A percentile compares a stretch with the other conserved stretches of the same genome.
phyloP scores from a whole-genome alignment of 2,113 vertebrate genomes.

The Spea bombifrons region DNA sequence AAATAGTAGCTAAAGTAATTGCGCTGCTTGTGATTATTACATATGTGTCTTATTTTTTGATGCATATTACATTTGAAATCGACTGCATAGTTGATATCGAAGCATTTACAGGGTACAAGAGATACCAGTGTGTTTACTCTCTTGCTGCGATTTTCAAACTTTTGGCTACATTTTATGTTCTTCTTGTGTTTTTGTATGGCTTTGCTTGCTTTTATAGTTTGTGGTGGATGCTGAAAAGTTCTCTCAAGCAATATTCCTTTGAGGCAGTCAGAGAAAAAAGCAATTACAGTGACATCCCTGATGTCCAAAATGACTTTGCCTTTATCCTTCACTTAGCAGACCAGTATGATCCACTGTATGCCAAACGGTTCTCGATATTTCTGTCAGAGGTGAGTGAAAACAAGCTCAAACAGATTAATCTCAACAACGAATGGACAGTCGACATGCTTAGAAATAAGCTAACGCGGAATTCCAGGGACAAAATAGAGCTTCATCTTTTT shows the following conservation, averaged over 20 bases:
- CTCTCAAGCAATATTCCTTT: conserved; percentile 80
- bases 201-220: conserved; percentile 76
- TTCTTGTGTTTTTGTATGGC: conserved; percentile 73
- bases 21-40: conserved; percentile 70
- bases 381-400: conserved; percentile 77
- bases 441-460: conserved; percentile 75
- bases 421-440: conserved; percentile 75
- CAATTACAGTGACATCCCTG: conserved; percentile 78
- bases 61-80: conserved; percentile 72
- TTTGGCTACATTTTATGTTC: conserved; percentile 73
- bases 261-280: conserved; percentile 76
- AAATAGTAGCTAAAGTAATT: conserved; percentile 78
- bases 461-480: conserved; percentile 70
- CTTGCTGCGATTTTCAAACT: conserved; percentile 77
- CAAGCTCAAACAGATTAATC: conserved; percentile 76
- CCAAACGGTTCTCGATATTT: conserved; percentile 80
- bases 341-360: conserved; percentile 78
- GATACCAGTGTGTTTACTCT: conserved; percentile 77
- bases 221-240: conserved; percentile 79
- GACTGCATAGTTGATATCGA: conserved; percentile 71
- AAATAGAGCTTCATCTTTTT: conserved; percentile 73
- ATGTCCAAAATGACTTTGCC: conserved; percentile 81
- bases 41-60: conserved; percentile 73
- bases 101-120: conserved; percentile 75
- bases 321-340: conserved; percentile 82